Base-by-base conservation (phyloP, 2,797 vertebrate species). In the Clangula hyemalis region DNA sequence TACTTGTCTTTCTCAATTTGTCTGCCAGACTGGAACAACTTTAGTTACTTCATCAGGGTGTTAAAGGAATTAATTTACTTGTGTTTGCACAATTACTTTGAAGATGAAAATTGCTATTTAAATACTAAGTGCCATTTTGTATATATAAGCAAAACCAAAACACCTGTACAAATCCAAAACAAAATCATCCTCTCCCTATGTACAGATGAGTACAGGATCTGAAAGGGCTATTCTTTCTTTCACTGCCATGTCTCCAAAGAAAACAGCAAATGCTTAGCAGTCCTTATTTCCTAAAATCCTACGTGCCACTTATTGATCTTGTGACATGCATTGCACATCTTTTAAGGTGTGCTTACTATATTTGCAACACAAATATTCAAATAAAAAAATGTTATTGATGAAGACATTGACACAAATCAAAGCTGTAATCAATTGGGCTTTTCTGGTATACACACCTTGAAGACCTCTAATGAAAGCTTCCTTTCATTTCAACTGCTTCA, bases 41-140 rank as follows among this genome's bases (percentile, higher is more conserved):
- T 71, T 45, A 76, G 13, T 83, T 91, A 75, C 11, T 80, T 87
- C 64, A 92, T 2, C 76, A 13, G 7, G 5, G 3, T 43, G 28
- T 83, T 62, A 65, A 54, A 85, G 74, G 15, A 69, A 89, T 84
- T 87, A 64, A 92, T 36, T 71, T 86, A 14, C 14, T 62, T 58
- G 24, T 43, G n/a, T 60, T 81, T 76, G 74, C 43, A 86, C 39
- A 73, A 47, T 5, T 18, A 60, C 43, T 80, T 54, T 69, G 75
- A 69, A 93, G 65, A 91, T 30, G 14, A 83, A 95, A 94, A 83
- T 5, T 77, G n/a, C 18, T 87, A 58, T 57, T 83, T 76, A 90
- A 69, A 77, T 64, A 41, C 13, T 34, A 91, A 41, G 16, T 49
- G 24, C 45, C 43, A 87, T 70, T 82, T 84, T 7, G 1, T 79